Conservation (phyloP, 1,140 invertebrate species). For the Drosophila sulfurigaster region DNA sequence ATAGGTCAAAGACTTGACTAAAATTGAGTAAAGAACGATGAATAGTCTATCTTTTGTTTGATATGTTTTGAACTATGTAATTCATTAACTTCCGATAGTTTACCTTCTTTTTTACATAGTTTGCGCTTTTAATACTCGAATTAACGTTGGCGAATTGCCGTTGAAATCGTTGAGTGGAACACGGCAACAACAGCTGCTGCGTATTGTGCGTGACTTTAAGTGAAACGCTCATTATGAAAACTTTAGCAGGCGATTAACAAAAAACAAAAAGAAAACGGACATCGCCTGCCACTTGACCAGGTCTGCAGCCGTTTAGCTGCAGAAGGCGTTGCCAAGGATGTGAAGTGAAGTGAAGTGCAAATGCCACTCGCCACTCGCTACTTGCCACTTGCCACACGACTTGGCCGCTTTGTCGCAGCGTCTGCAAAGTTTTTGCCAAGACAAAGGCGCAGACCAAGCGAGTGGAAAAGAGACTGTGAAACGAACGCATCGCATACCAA, state of each 20-base stretch:
- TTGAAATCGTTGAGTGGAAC: conserved; percentile 7
- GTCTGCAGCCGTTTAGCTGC: conserved; percentile 9
- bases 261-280: conserved; percentile 11
- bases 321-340: conserved; percentile 6
- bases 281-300: conserved; percentile 62
- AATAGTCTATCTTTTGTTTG: no score
- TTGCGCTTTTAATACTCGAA: no score
- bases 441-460: conserved; percentile 28
- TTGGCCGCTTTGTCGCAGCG: conserved; percentile 72
- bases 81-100: no score
- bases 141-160: background rate
- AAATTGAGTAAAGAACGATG: no score
- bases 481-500: conserved; percentile 58
- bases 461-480: background rate
- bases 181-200: background rate
- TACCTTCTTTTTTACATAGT: no score
- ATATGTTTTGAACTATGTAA: no score
- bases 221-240: conserved; percentile 72
- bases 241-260: conserved; percentile 68
- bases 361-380: conserved; percentile 9
- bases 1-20: no score
- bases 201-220: conserved; percentile 44
- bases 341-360: background rate
- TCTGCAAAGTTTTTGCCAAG: conserved; percentile 73
- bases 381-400: conserved; percentile 31